These are phyloP conservation scores for Limanda limanda DNA, from an alignment of 2,113 vertebrate genomes.

Conservation along the genomic window DNA sequence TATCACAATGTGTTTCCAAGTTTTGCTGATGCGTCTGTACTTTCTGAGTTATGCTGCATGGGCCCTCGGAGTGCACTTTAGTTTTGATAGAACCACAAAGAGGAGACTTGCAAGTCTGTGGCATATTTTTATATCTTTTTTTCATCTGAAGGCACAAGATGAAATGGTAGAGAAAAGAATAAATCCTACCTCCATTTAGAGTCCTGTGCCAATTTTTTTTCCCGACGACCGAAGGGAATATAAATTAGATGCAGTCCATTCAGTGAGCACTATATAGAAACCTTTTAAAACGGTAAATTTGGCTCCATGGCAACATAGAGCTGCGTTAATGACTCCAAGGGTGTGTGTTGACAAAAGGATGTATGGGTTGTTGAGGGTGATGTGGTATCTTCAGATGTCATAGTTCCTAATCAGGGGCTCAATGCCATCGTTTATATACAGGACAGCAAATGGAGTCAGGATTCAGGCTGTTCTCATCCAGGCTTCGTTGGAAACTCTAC, in stretches of 20 bases:
- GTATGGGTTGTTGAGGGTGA: neutral
- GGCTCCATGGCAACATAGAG: slow-evolving; percentile 15
- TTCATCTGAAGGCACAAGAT: neutral
- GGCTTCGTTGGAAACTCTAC: no score
- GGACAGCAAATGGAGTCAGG: neutral
- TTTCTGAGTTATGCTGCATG: neutral
- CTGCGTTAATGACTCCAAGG: neutral
- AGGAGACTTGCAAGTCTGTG: neutral
- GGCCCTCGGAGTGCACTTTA: slow-evolving; percentile 10
- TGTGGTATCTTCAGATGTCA: neutral
- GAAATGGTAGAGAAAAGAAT: neutral
- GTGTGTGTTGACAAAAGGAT: neutral
- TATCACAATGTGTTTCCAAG: neutral
- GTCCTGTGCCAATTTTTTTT: neutral
- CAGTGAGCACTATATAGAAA: neutral
- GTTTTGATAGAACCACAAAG: neutral
- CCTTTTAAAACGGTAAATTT: neutral
- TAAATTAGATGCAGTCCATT: neutral
- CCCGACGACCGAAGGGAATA: neutral
- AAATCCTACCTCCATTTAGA: neutral
- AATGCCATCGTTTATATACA: neutral
- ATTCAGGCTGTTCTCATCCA: no score
- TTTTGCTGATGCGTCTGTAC: slow-evolving; percentile 10
- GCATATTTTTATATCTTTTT: neutral
- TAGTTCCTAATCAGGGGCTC: neutral